Evolutionary conservation across 1,140 invertebrate species (phyloP).

Genomic region (Brachionus rubens): DNA sequence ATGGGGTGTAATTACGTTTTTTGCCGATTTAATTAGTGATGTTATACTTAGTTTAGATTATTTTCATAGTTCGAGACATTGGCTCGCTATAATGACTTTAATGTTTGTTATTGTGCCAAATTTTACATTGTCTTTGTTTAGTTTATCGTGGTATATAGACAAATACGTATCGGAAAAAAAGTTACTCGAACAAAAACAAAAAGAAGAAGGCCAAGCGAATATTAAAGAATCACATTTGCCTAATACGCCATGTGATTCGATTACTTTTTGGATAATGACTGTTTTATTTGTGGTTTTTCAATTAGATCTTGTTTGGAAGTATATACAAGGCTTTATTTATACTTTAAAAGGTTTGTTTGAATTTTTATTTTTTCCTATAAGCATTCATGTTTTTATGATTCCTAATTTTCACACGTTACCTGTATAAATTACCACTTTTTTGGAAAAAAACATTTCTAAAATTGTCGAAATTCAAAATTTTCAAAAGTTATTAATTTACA

Average conservation of each 20-base stretch:
- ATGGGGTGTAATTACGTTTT: constrained; percentile 45
- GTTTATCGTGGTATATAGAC: constrained; percentile 43
- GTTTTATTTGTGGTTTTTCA: constrained; percentile 31
- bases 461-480: too few relatives aligned
- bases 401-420: too few relatives aligned
- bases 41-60: constrained; percentile 26
- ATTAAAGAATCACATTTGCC: constrained; percentile 4
- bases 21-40: constrained; percentile 42
- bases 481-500: too few relatives aligned
- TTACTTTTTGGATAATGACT: constrained; percentile 41
- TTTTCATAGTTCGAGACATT: neutral
- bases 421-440: too few relatives aligned
- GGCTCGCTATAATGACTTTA: constrained; percentile 21
- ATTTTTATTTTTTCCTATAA: neutral
- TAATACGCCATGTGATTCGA: constrained; percentile 7
- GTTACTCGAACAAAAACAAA: constrained; percentile 4
- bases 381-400: neutral
- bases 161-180: constrained; percentile 8
- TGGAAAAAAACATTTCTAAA: too few relatives aligned
- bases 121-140: constrained; percentile 41
- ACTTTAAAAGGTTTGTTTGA: constrained; percentile 36
- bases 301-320: constrained; percentile 41
- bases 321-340: constrained; percentile 42
- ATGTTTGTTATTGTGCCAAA: constrained; percentile 46
- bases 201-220: neutral